phyloP scores from a whole-genome alignment of 2,113 vertebrate species.

The Larimichthys crocea region DNA sequence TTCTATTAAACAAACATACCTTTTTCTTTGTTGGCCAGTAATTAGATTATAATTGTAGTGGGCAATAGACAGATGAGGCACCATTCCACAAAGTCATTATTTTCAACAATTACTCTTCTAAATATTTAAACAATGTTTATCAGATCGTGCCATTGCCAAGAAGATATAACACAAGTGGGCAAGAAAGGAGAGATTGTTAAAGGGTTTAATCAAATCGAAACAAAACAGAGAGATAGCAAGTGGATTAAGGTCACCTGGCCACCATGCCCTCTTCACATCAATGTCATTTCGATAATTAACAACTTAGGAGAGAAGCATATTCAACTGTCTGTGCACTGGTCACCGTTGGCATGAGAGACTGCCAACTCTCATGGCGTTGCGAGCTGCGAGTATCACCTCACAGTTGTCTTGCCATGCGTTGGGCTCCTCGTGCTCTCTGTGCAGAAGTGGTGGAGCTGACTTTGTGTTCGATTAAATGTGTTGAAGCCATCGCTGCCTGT shows the following conservation, averaged over 20 bases:
- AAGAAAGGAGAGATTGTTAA: constrained; percentile 45
- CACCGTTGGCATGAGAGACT: constrained; percentile 80
- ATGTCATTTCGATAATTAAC: constrained; percentile 83
- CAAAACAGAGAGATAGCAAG: constrained; percentile 71
- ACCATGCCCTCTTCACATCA: constrained; percentile 79
- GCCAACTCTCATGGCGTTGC: constrained; percentile 84
- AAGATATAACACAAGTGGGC: constrained; percentile 40
- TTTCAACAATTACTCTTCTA: constrained; percentile 45
- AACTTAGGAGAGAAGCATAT: constrained; percentile 84
- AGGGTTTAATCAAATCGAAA: constrained; percentile 63
- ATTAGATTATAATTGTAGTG: constrained; percentile 35
- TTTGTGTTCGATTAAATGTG: constrained; percentile 81
- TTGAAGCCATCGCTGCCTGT: constrained; percentile 80
- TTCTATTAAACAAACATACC: constrained; percentile 22
- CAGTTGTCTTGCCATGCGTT: constrained; percentile 81
- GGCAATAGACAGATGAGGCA: constrained; percentile 28
- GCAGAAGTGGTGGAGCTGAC: constrained; percentile 77
- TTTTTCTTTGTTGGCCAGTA: constrained; percentile 32
- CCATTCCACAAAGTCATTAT: constrained; percentile 37
- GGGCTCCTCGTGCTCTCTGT: constrained; percentile 75
- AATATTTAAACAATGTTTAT: constrained; percentile 63
- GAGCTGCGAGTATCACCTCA: constrained; percentile 78
- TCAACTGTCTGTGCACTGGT: constrained; percentile 80
- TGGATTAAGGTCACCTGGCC: constrained; percentile 75
- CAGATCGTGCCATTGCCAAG: constrained; percentile 50